Percentiles rank a stretch among this genome's conserved stretches.
phyloP scores from a whole-genome alignment of 2,888 invertebrate genomes.

The Ochlodes sylvanus region DNA sequence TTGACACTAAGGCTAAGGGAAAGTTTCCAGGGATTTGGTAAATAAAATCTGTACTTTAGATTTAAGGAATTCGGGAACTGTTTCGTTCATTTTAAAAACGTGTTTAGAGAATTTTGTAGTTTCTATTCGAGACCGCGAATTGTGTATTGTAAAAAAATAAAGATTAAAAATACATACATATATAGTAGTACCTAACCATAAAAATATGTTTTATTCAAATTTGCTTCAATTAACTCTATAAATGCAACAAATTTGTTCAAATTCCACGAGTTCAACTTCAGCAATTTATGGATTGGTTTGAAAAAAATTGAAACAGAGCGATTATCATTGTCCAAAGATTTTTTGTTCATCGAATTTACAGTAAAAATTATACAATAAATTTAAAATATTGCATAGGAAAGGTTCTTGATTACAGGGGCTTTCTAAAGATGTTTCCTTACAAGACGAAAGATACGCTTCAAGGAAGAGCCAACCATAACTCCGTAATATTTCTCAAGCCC shows the following conservation, averaged over 20 bases:
- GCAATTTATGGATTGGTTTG: too few species aligned
- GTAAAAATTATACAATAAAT: neutral
- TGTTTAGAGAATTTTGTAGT: neutral
- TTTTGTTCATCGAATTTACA: too few species aligned
- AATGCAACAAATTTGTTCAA: too few species aligned
- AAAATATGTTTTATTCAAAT: too few species aligned
- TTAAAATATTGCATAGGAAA: neutral
- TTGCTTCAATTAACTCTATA: too few species aligned
- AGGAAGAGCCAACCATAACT: constrained; percentile 28
- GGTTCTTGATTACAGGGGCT: constrained; percentile 5
- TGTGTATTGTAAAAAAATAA: neutral
- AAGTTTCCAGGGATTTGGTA: constrained; percentile 6
- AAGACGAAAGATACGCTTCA: constrained; percentile 27
- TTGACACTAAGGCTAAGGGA: neutral
- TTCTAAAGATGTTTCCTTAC: constrained; percentile 17
- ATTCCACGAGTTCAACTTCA: too few species aligned
- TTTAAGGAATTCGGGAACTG: neutral
- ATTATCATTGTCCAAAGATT: too few species aligned
- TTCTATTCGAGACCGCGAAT: neutral
- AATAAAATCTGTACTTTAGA: constrained; percentile 7
- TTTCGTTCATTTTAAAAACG: neutral
- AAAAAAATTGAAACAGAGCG: too few species aligned
- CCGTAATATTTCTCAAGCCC: constrained; percentile 52
- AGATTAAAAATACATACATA: too few species aligned
- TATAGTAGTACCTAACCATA: too few species aligned